A percentile compares a stretch with the other conserved stretches of the same genome.
Conservation (phyloP, 2,888 invertebrate species). For the Megastigmus dorsalis region DNA sequence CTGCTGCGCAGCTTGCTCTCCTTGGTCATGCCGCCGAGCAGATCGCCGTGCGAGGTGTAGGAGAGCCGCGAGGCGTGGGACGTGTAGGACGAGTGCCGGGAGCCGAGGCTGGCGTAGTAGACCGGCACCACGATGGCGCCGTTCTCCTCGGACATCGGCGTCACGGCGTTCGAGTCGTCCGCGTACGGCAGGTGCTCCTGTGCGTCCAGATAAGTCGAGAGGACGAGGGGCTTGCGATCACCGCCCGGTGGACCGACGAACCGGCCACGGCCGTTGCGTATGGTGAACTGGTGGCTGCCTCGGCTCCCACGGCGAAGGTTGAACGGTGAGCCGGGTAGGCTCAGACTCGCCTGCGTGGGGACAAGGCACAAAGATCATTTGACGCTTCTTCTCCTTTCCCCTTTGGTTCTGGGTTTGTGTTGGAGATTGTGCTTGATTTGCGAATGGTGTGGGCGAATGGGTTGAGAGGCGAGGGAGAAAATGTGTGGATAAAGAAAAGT, state of each 20-base stretch:
- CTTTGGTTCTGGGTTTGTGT: too few species aligned
- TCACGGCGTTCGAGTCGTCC: slow-evolving; percentile 97
- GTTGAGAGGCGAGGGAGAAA: too few species aligned
- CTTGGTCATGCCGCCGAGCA: slow-evolving; percentile 89
- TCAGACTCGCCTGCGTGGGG: slow-evolving; percentile 97
- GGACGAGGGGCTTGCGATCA: slow-evolving; percentile 94
- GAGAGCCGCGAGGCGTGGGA: slow-evolving; percentile 95
- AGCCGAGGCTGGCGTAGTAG: slow-evolving; percentile 89
- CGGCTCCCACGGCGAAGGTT: slow-evolving; percentile 92
- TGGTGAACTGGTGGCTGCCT: slow-evolving; percentile 93
- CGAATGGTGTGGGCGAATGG: too few species aligned
- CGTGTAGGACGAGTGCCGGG: slow-evolving; percentile 95
- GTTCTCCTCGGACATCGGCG: slow-evolving; percentile 98
- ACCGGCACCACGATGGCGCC: slow-evolving; percentile 95
- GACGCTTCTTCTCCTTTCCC: slow-evolving; percentile 11
- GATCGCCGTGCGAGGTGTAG: slow-evolving; percentile 95
- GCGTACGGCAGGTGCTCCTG: slow-evolving; percentile 97
- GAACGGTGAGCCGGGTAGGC: slow-evolving; percentile 97
- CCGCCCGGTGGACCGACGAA: slow-evolving; percentile 87
- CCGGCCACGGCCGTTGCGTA: slow-evolving; percentile 87
- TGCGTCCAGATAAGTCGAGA: slow-evolving; percentile 95
- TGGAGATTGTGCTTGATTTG: too few species aligned
- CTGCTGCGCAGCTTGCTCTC: slow-evolving; percentile 88
- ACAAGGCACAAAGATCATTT: too few species aligned
- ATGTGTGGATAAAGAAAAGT: too few species aligned